A percentile compares a stretch with the other conserved stretches of the same genome.
These are phyloP conservation scores for Enteromius trimaculatus DNA, from an alignment of 2,797 vertebrate species.

Conservation along the genomic window DNA sequence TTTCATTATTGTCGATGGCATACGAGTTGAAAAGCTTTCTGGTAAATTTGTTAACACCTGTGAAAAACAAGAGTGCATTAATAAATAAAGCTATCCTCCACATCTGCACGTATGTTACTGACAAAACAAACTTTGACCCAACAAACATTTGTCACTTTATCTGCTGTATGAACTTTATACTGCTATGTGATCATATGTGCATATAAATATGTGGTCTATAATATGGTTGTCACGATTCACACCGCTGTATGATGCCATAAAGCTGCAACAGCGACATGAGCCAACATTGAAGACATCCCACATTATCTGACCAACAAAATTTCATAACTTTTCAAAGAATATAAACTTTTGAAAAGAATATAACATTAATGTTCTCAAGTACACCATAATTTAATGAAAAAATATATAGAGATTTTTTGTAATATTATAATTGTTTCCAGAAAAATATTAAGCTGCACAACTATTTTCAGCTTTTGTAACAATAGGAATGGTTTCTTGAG, in stretches of 20 bases:
- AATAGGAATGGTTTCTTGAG: neutral
- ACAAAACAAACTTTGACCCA: constrained; percentile 45
- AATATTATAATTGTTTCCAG: neutral
- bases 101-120: constrained; percentile 53
- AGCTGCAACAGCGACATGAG: neutral
- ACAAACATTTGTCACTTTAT: constrained; percentile 32
- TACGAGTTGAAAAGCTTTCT: constrained; percentile 96
- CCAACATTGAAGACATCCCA: neutral
- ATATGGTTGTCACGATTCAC: neutral
- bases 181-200: constrained; percentile 44
- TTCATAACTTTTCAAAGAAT: neutral
- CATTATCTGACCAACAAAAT: neutral
- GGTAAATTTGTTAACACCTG: constrained; percentile 98
- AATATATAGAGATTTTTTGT: too few relatives aligned
- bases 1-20: constrained; percentile 90
- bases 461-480: neutral
- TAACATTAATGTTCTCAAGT: neutral
- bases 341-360: too few relatives aligned
- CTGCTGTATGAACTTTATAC: constrained; percentile 36
- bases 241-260: neutral
- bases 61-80: constrained; percentile 70
- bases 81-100: constrained; percentile 68
- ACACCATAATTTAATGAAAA: neutral
- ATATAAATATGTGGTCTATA: neutral
- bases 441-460: neutral